Evolutionary conservation across 2,797 vertebrate species (phyloP).

Genomic region (Xenopus petersii): DNA sequence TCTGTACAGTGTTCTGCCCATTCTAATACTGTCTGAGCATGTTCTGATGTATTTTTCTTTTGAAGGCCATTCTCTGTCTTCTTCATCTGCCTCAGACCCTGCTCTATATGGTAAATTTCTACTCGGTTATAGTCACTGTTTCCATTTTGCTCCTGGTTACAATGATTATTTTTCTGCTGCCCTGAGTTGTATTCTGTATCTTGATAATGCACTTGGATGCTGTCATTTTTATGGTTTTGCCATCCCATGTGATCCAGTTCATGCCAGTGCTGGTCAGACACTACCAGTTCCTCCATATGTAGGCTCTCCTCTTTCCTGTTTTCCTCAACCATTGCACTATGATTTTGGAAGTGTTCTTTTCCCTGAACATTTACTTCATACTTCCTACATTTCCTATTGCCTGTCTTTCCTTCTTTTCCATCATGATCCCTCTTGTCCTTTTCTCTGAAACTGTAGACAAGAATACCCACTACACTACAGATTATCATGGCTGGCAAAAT

Average conservation of each 20-base stretch:
- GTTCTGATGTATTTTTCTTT: background rate
- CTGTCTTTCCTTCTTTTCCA: constrained; percentile 3
- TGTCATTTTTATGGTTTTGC: background rate
- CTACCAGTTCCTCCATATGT: background rate
- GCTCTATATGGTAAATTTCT: too few relatives aligned
- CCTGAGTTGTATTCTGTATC: background rate
- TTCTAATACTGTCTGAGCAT: background rate
- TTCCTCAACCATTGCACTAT: background rate
- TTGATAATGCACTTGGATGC: background rate
- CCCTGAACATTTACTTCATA: background rate
- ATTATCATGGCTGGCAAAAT: constrained; percentile 77
- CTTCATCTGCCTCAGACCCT: background rate
- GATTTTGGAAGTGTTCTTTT: background rate
- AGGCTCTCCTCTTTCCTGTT: background rate
- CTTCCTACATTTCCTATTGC: background rate
- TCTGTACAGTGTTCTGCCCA: background rate
- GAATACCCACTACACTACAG: constrained; percentile 64
- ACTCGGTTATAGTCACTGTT: too few relatives aligned
- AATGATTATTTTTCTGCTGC: background rate
- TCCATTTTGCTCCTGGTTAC: background rate
- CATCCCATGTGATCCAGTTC: background rate
- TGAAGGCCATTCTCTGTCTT: background rate
- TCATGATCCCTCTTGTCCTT: constrained; percentile 59
- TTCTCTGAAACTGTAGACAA: constrained; percentile 74
- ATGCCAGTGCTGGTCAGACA: background rate